Evolutionary conservation across 2,888 invertebrate genomes (phyloP).

Genomic region (Notodonta ziczac): DNA sequence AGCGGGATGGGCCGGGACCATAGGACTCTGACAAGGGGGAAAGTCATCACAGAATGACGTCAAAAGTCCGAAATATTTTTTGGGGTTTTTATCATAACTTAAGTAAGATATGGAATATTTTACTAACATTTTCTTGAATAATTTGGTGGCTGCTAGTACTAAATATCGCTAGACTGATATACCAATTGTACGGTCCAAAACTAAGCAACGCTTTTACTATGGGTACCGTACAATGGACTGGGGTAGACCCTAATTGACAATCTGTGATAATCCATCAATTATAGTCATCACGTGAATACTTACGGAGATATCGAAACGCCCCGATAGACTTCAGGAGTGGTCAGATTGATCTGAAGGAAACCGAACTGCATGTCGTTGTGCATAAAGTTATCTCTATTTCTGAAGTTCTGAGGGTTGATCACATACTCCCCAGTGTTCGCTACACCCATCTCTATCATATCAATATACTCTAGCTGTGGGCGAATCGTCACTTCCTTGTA

Average conservation of each 20-base stretch:
- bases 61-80: neutral
- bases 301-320: constrained; percentile 89
- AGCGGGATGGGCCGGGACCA: constrained; percentile 97
- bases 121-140: too few relatives aligned
- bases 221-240: too few relatives aligned
- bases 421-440: constrained; percentile 89
- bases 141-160: too few relatives aligned
- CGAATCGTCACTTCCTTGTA: constrained; percentile 93
- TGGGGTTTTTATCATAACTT: too few relatives aligned
- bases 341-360: constrained; percentile 94
- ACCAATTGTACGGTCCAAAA: too few relatives aligned
- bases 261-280: neutral
- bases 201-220: too few relatives aligned
- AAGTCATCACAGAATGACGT: neutral
- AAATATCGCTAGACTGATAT: too few relatives aligned
- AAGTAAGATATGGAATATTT: too few relatives aligned
- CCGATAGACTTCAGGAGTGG: constrained; percentile 88
- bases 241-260: neutral
- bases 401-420: constrained; percentile 90
- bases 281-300: constrained; percentile 64
- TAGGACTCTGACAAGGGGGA: constrained; percentile 81
- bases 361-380: constrained; percentile 92
- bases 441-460: constrained; percentile 87
- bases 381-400: constrained; percentile 87
- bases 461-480: constrained; percentile 93